Evolutionary conservation across 2,797 vertebrate species (phyloP).

Genomic region (Pristis pectinata): DNA sequence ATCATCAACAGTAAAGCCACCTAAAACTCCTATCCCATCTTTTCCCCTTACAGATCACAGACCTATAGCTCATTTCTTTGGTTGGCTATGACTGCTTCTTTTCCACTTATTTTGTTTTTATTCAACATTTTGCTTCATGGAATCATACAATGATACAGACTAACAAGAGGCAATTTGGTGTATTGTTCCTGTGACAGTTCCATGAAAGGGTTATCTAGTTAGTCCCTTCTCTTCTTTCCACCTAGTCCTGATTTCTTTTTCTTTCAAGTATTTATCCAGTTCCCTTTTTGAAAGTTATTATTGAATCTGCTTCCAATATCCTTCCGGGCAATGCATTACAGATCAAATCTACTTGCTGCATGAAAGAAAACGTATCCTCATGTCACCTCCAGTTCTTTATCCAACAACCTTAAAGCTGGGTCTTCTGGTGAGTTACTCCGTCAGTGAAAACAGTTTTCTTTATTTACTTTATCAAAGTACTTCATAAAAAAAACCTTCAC

Average conservation of each 20-base stretch:
- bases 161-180: not conserved
- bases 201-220: not conserved
- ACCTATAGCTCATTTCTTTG: not conserved
- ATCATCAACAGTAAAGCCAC: not conserved
- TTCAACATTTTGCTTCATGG: not conserved
- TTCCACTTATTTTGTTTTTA: not conserved
- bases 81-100: not conserved
- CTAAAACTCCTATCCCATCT: not conserved
- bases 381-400: not conserved
- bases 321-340: not conserved
- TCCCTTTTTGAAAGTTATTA: not conserved
- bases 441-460: not conserved
- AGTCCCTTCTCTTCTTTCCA: not conserved
- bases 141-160: not conserved
- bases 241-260: not conserved
- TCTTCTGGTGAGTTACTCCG: not conserved
- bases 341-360: not conserved
- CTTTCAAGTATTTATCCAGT: not conserved
- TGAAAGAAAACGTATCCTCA: not conserved
- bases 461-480: not conserved
- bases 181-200: not conserved
- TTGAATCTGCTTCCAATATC: slow-evolving; percentile 2
- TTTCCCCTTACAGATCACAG: not conserved
- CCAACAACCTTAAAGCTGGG: not conserved
- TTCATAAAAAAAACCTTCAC: not conserved